phyloP scores from a whole-genome alignment of 2,113 vertebrate genomes.

The Tetrao urogallus region DNA sequence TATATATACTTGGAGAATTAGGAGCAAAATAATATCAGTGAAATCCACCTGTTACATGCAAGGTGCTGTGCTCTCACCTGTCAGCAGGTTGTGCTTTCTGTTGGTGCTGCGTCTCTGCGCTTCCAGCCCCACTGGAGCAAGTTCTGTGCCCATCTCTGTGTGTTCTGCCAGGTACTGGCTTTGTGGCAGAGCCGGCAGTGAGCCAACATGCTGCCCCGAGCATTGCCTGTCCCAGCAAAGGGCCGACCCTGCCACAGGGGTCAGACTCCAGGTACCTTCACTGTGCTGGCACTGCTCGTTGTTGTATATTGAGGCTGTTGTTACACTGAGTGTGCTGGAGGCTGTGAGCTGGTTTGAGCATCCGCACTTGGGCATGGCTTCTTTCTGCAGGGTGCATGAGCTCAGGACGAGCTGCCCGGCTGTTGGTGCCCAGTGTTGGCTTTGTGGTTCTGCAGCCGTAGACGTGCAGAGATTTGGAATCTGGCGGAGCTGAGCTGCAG shows the following conservation, averaged over 20 bases:
- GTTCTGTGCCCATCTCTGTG: not conserved
- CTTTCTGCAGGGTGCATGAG: not conserved
- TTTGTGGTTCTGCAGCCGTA: not conserved
- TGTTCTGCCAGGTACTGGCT: constrained; percentile 44
- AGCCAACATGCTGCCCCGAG: constrained; percentile 18
- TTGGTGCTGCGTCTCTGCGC: constrained; percentile 30
- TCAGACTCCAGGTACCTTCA: not conserved
- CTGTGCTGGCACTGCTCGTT: too few relatives aligned
- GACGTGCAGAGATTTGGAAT: not conserved
- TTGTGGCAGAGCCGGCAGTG: constrained; percentile 51
- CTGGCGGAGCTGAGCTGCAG: not conserved
- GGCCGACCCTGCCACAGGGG: too few relatives aligned
- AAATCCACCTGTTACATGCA: not conserved
- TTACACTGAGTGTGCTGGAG: not conserved
- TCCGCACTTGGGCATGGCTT: not conserved
- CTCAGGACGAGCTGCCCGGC: not conserved
- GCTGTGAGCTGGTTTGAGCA: not conserved
- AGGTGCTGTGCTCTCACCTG: constrained; percentile 24
- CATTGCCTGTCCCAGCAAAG: not conserved
- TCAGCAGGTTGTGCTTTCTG: not conserved
- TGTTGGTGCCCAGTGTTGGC: not conserved
- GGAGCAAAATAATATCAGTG: not conserved
- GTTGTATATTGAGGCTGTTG: not conserved
- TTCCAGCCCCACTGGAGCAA: constrained; percentile 44
- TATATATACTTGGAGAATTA: not conserved